Evolutionary conservation across 2,797 vertebrate species (phyloP).

Genomic region (Alca torda): DNA sequence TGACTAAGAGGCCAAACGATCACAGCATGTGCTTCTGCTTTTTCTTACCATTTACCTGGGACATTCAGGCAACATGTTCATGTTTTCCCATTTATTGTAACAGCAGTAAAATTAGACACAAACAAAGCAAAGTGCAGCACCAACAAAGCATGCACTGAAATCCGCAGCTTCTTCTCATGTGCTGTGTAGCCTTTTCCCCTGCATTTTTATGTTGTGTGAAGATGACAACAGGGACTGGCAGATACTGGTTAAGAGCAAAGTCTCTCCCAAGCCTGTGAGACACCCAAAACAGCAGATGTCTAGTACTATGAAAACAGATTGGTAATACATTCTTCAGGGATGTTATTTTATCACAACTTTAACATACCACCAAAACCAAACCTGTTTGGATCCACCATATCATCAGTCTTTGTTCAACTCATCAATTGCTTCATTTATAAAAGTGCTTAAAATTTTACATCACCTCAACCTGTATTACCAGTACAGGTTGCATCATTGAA

Average conservation of each 20-base stretch:
- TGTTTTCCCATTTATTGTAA: not conserved
- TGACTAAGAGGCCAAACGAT: not conserved
- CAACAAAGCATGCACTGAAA: not conserved
- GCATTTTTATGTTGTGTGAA: not conserved
- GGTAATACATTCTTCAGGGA: not conserved
- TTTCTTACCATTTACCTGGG: not conserved
- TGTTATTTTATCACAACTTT: not conserved
- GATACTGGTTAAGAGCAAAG: not conserved
- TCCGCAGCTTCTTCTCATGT: not conserved
- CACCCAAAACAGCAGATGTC: not conserved
- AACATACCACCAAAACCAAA: not conserved
- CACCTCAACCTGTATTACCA: not conserved
- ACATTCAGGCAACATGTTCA: not conserved
- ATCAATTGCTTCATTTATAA: not conserved
- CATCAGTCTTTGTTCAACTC: not conserved
- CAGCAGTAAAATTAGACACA: not conserved
- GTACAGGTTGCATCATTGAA: not conserved
- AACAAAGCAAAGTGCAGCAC: not conserved
- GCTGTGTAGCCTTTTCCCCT: not conserved
- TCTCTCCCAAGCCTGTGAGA: not conserved
- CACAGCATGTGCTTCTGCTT: not conserved
- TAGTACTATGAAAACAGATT: not conserved
- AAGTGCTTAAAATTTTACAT: not conserved
- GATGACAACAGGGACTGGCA: not conserved
- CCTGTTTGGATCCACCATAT: not conserved